Conservation (phyloP, 1,140 invertebrate genomes). For the Drosophila bifasciata region DNA sequence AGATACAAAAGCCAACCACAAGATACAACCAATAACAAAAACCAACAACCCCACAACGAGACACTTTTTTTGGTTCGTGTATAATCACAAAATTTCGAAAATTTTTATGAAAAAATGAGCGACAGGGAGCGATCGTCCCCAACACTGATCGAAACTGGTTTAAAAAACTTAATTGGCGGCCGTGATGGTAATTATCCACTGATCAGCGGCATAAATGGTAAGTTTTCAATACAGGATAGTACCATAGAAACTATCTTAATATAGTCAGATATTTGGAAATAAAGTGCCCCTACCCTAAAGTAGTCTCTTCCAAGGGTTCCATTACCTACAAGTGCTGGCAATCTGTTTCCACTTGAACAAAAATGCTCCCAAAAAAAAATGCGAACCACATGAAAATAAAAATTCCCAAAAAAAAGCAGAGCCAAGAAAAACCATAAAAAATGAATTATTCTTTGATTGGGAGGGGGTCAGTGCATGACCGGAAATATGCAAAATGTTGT, state of each 20-base stretch:
- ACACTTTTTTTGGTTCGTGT: conserved; percentile 63
- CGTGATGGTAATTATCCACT: conserved; percentile 90
- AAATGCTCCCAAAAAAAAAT: conserved; percentile 4
- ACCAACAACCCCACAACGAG: conserved; percentile 27
- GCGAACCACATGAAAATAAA: neutral
- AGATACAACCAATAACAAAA: conserved; percentile 15
- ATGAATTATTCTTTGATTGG: conserved; percentile 43
- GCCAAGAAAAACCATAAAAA: conserved; percentile 33
- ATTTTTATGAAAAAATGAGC: conserved; percentile 87
- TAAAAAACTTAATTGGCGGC: conserved; percentile 91
- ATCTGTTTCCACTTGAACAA: conserved; percentile 43
- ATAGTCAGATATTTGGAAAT: neutral
- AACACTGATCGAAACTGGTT: conserved; percentile 91
- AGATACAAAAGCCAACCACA: conserved; percentile 17
- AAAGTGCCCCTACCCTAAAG: too few species aligned
- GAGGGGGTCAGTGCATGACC: conserved; percentile 37
- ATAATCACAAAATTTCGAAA: conserved; percentile 77
- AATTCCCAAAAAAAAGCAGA: neutral
- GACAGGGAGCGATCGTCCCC: conserved; percentile 91
- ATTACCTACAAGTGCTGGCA: conserved; percentile 44
- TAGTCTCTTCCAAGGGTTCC: too few species aligned
- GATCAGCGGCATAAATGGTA: conserved; percentile 89
- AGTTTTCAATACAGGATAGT: conserved; percentile 81
- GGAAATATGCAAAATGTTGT: conserved; percentile 44
- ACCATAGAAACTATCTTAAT: neutral